Evolutionary conservation across 2,888 invertebrate genomes (phyloP), one percentile per base, ranked within the genome.

Genomic region (Aphrophora alni): DNA sequence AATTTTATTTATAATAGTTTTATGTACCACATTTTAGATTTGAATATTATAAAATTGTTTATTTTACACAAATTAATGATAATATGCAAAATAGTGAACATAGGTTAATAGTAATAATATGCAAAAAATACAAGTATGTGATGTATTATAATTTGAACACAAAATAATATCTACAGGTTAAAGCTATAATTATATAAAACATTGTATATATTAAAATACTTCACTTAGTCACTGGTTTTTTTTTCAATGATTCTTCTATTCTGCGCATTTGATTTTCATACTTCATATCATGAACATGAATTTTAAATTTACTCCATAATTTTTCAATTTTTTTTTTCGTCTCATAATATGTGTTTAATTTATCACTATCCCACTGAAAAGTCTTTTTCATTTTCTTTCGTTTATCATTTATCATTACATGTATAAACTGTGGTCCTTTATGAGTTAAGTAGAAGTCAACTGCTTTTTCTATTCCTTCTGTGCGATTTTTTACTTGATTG

Each of bases 301-400:
- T 59, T 59, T 59, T 59, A 59, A 59, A 59, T 59, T 59, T 59
- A 3, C 59, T 59, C 59, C 59, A 59, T 59, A 59, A 59, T 8
- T 59, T 59, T 59, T 59, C 59, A 59, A 59, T 59, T 59, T 59
- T 59, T 59, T 59, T 59, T 21, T 59, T 59, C 21, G 59, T 59
- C 1, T 14, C 21, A 21, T 21, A 21, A 21, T 59, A 59, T 5
- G 59, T 59, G n/a, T 59, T 59, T 21, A 59, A 14, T 21, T 59
- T 59, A 12, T n/a, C 10, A 21, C 21, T 21, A 10, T 59, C 59
- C 59, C 59, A 59, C 21, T 59, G n/a, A 59, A 59, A 59, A 59
- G 59, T 59, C 21, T 59, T 59, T 21, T 59, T 59, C 21, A 59
- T 21, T 59, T 59, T 59, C 4, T 21, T 59, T 59, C 21, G 12